Base-by-base conservation (phyloP, 2,113 vertebrate species). In the Gorsachius goisagi region DNA sequence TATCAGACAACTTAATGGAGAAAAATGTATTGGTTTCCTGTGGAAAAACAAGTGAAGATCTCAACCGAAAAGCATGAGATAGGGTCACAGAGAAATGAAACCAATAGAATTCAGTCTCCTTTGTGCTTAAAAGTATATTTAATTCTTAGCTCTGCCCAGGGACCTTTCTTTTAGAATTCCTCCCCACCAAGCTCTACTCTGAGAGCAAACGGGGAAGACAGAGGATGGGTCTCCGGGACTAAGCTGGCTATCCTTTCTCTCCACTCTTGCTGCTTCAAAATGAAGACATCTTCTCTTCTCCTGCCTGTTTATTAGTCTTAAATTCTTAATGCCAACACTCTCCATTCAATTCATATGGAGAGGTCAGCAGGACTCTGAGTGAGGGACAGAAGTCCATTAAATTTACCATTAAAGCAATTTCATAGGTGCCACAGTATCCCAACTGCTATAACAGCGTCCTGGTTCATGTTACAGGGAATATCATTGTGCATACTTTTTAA, bases 131-230 rank as follows among this genome's bases (percentile, higher is more conserved):
- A 67, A 73, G 8, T 6, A 11, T 73, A 41, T 64, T 81, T 82
- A 13, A 24, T 53, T 77, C 74, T 81, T 81, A 88, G 45, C 16
- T 73, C 16, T 73, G 14, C 32, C 33, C 12, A 73, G 13, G 8
- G 13, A 73, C 21, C 6, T 76, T 79, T 66, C 28, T 56, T 52
- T 37, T 37, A 87, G 39, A 87, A 67, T 79, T 87, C 49, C 23
- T 88, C 41, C 23, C 9, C 44, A 69, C 13, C 0, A 9, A 64
- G 21, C 2, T 50, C 37, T 88, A 37, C 10, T 9, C 17, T 68
- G n/a, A 47, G 19, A 81, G 6, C 15, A 52, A 73, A 39, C 0
- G 0, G 3, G 5, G 35, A 12, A 62, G 6, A 32, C 26, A 63
- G 49, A 72, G 6, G 12, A 39, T 45, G 24, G 6, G 16, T 4